Evolutionary conservation across 2,797 vertebrate species (phyloP).

Genomic region (Anabacerthia variegaticeps): DNA sequence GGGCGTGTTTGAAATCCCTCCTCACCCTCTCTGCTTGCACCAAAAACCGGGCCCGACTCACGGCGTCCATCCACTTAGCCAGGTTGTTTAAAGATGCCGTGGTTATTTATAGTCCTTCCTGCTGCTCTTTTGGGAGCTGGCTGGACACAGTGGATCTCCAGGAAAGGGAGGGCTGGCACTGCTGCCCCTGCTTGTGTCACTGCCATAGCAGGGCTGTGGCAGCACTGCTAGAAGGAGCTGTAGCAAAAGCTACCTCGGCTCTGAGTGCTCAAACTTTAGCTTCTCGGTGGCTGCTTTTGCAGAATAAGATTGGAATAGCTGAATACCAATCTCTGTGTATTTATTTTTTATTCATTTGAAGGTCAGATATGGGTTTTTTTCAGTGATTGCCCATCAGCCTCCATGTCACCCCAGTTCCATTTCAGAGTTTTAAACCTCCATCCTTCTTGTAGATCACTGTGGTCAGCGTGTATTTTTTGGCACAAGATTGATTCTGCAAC

Average conservation of each 20-base stretch:
- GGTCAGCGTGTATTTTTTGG: neutral
- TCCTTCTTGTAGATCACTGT: neutral
- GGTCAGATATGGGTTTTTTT: neutral
- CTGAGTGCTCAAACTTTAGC: neutral
- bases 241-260: neutral
- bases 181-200: neutral
- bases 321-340: neutral
- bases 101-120: neutral
- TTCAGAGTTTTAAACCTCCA: neutral
- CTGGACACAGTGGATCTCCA: neutral
- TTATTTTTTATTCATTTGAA: neutral
- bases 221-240: neutral
- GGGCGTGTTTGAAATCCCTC: neutral
- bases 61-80: neutral
- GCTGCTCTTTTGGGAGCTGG: neutral
- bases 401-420: neutral
- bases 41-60: neutral
- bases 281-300: neutral
- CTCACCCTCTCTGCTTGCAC: neutral
- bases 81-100: neutral
- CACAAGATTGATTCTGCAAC: rapidly evolving
- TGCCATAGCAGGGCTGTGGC: neutral
- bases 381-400: rapidly evolving
- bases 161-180: neutral
- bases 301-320: neutral